Conservation (phyloP, 2,113 vertebrate species). For the Ivindomyrus marchei region DNA sequence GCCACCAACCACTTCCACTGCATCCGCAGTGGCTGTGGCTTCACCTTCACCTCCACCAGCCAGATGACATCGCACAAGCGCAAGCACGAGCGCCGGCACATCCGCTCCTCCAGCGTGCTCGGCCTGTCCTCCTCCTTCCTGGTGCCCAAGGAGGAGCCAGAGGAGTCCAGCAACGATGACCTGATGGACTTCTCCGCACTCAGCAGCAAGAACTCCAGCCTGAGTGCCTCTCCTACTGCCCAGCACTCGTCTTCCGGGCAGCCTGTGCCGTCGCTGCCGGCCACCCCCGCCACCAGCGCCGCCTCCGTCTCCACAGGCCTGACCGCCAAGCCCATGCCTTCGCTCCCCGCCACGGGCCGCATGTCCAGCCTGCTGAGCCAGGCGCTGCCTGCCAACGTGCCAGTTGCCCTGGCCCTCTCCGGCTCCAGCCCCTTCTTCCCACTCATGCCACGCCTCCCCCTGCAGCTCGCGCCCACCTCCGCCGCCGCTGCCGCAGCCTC, state of each 20-base stretch:
- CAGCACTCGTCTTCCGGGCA: constrained; percentile 78
- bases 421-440: constrained; percentile 79
- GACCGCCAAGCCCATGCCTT: constrained; percentile 63
- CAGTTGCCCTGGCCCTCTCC: constrained; percentile 80
- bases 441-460: constrained; percentile 74
- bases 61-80: constrained; percentile 99
- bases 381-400: constrained; percentile 81
- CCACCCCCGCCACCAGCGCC: constrained; percentile 87
- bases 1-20: constrained; percentile 99
- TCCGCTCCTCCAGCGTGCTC: constrained; percentile 79
- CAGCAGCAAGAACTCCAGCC: constrained; percentile 98
- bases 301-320: constrained; percentile 62
- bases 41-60: constrained; percentile 99
- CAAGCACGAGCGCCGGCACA: constrained; percentile 92
- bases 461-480: constrained; percentile 70
- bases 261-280: constrained; percentile 55
- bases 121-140: constrained; percentile 77
- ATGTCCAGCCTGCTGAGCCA: constrained; percentile 83
- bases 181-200: constrained; percentile 93
- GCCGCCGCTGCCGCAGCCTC: constrained; percentile 64
- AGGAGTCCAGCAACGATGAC: constrained; percentile 96
- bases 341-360: constrained; percentile 65
- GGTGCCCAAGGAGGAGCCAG: constrained; percentile 84
- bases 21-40: constrained; percentile 93
- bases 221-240: constrained; percentile 96